These are phyloP conservation scores for Euzophera pinguis DNA, from an alignment of 2,888 invertebrate genomes.

Conservation along the genomic window DNA sequence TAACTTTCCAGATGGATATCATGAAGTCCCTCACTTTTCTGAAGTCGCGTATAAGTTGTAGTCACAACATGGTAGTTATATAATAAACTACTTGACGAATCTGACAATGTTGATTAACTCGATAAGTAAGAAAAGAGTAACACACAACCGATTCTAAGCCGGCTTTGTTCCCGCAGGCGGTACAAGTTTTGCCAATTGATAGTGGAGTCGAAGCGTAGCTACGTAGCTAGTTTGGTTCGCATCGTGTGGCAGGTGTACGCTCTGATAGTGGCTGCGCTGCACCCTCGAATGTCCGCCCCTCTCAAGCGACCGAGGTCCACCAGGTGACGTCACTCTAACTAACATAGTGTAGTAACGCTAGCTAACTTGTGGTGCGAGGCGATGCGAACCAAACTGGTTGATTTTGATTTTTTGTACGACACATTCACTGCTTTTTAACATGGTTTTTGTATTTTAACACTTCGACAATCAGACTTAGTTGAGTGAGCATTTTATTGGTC, in stretches of 20 bases:
- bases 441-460: too few species aligned
- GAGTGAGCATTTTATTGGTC: too few species aligned
- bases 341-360: conserved; percentile 15
- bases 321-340: conserved; percentile 45
- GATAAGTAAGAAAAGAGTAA: too few species aligned
- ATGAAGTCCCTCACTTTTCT: too few species aligned
- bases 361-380: conserved; percentile 27
- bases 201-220: conserved; percentile 39
- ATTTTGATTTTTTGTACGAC: conserved; percentile 13
- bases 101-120: too few species aligned
- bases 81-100: too few species aligned
- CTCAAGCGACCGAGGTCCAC: conserved; percentile 24
- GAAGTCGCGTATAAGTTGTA: too few species aligned
- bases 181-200: conserved; percentile 66
- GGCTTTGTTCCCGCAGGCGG: conserved; percentile 49
- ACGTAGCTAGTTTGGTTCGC: conserved; percentile 61
- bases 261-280: conserved; percentile 42
- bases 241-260: conserved; percentile 52
- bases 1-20: too few species aligned
- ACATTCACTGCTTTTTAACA: neutral
- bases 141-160: neutral
- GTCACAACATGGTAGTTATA: too few species aligned
- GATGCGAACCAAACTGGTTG: conserved; percentile 13
- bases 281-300: conserved; percentile 36
- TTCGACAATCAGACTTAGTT: too few species aligned